Base-by-base conservation (phyloP, 1,140 invertebrate genomes). In the Zaprionus gabonicus region DNA sequence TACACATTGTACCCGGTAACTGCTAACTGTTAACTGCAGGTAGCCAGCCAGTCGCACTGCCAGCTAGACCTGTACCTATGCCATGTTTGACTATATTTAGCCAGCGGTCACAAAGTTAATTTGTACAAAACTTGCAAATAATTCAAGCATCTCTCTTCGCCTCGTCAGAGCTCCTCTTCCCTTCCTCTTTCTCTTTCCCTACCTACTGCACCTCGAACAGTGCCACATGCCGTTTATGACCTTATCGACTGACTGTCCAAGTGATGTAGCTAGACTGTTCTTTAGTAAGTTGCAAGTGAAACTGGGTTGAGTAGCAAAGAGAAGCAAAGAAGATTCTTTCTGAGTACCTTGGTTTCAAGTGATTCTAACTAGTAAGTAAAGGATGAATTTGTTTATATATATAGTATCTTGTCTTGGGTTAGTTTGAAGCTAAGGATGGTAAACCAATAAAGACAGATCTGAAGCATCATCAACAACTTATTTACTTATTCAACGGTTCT, bases 61-160 rank as follows among this genome's bases (percentile, higher is more conserved):
- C 31, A 34, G 31, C 0, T 34, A 3, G 31, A 3, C 9, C 17
- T 20, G 44, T 20, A 38, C 62, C 73, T 74, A 55, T 64, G 77
- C 76, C 51, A 88, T 84, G 84, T 87, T 87, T 87, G 84, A 83
- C 81, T 88, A 86, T 90, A 88, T 88, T 88, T 90, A 88, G 84
- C 84, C 85, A 76, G 84, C 85, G 84, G 84, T 88, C 85, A 88
- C 81, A 90, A 88, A 88, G 84, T 88, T 88, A 88, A 88, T 88
- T 88, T 88, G 85, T 90, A 90, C 85, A 88, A 88, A 88, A 90
- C 81, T 90, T 76, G 81, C 81, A 85, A 88, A 88, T 90, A 88
- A 88, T 88, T 90, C 85, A 88, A 88, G 62, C 67, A 71, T 51
- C 70, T 59, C 49, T 51, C 56, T 55, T 51, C 57, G 27, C 27